Base-by-base conservation (phyloP, 2,888 invertebrate species). In the Rotaria sp. region DNA sequence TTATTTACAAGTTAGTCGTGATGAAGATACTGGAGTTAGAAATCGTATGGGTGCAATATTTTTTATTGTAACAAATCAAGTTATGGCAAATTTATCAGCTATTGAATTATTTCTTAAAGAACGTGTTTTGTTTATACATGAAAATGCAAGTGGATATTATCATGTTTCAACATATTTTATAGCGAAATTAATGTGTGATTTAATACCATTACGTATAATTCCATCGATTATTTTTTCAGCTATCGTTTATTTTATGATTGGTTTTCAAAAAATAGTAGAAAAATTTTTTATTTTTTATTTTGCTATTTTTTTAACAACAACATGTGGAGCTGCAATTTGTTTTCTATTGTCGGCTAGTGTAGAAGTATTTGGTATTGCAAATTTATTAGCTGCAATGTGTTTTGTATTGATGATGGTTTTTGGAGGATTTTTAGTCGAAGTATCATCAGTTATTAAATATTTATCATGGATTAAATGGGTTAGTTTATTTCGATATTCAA, bases 31-130 rank as follows among this genome's bases (percentile, higher is more conserved):
- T 13, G 85, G 74, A 24, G 24, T 55, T 1, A 45, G 11, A 26
- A 41, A 80, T 45, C 80, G 80, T 80, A 45, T 45, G 26, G 91
- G 91, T 59, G 90, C 90, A 11, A 90, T 91, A 87, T 91, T 91
- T 89, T 91, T 91, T 88, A 90, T 91, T 86, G 88, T 90, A 35
- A 90, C 91, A 90, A 91, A 91, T 87, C 89, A 90, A 88, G 89
- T 91, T 84, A 91, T 91, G 89, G 90, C 90, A 38, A 91, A 91
- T 87, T 87, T 91, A 87, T 90, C 90, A 5, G 90, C 91, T 41
- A 89, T 91, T 26, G 91, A 91, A 87, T 87, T 91, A 30, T 91
- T 91, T 88, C 90, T 91, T 85, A 90, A 90, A 87, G 91, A 91
- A 87, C 88, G 91, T 84, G 89, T 88, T 10, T 89, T 91, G 80